phyloP scores from a whole-genome alignment of 2,113 vertebrate species.

The Strigops habroptila region DNA sequence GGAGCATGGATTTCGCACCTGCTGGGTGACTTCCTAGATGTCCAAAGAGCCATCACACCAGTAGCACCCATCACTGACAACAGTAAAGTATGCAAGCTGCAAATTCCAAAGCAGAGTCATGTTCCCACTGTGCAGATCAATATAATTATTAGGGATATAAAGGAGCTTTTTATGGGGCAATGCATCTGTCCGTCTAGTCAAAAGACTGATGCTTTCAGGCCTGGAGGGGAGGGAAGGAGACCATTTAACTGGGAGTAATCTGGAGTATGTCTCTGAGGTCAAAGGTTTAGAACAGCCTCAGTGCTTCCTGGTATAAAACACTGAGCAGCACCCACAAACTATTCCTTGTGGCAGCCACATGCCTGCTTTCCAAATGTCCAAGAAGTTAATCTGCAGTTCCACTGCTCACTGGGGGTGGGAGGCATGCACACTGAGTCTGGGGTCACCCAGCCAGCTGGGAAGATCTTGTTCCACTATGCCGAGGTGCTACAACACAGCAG shows the following conservation, averaged over 20 bases:
- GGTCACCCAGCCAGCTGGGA: neutral
- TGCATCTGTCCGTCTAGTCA: neutral
- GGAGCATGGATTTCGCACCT: neutral
- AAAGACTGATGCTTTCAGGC: neutral
- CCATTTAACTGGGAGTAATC: neutral
- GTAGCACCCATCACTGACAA: neutral
- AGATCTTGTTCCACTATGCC: neutral
- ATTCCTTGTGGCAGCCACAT: rapidly evolving
- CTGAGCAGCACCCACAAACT: neutral
- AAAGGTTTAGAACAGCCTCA: constrained; percentile 2
- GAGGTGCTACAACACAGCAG: neutral
- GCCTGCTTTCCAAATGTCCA: neutral
- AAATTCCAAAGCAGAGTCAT: neutral
- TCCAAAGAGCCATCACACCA: neutral
- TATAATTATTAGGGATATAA: neutral
- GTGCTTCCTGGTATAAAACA: neutral
- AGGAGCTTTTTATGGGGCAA: neutral
- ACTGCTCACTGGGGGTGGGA: neutral
- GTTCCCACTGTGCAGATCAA: neutral
- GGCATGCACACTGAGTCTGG: neutral
- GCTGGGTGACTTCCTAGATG: neutral
- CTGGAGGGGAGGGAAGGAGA: neutral
- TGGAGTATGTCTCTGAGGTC: neutral
- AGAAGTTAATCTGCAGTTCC: neutral
- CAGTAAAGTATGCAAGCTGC: neutral